A percentile compares a stretch with the other conserved stretches of the same genome.
Conservation (phyloP, 2,888 invertebrate species). For the Chesias legatella region DNA sequence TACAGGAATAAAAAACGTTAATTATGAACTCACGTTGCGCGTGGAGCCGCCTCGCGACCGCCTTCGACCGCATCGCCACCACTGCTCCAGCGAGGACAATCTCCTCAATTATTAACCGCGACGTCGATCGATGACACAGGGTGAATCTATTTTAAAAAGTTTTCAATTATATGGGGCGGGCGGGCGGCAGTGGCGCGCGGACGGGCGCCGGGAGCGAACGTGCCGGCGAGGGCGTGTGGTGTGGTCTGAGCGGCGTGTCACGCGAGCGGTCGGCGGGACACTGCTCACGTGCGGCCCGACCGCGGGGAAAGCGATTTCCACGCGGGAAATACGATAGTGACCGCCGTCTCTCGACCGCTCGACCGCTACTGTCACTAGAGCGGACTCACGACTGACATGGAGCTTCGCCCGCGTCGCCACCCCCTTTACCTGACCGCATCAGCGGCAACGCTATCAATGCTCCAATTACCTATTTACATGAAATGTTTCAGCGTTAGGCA, state of each 20-base stretch:
- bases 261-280: constrained; percentile 78
- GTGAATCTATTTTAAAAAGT: constrained; percentile 41
- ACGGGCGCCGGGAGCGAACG: constrained; percentile 60
- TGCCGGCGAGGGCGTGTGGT: constrained; percentile 50
- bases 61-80: constrained; percentile 85
- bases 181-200: constrained; percentile 60
- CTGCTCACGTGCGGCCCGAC: constrained; percentile 72
- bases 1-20: constrained; percentile 10
- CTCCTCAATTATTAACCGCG: constrained; percentile 51
- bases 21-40: constrained; percentile 81
- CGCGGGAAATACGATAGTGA: constrained; percentile 75
- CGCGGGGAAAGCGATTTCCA: constrained; percentile 78
- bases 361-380: constrained; percentile 63
- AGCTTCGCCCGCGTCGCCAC: constrained; percentile 11
- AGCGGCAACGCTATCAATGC: constrained; percentile 21
- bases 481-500: background rate
- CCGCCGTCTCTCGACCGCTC: constrained; percentile 62
- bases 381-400: constrained; percentile 10
- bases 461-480: constrained; percentile 17
- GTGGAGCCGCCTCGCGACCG: constrained; percentile 85
- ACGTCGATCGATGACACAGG: constrained; percentile 57
- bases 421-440: constrained; percentile 29
- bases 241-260: constrained; percentile 64
- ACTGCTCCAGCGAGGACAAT: constrained; percentile 51
- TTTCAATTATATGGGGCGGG: constrained; percentile 47